Conservation (phyloP, 2,797 vertebrate species). For the Lacerta bilineata region DNA sequence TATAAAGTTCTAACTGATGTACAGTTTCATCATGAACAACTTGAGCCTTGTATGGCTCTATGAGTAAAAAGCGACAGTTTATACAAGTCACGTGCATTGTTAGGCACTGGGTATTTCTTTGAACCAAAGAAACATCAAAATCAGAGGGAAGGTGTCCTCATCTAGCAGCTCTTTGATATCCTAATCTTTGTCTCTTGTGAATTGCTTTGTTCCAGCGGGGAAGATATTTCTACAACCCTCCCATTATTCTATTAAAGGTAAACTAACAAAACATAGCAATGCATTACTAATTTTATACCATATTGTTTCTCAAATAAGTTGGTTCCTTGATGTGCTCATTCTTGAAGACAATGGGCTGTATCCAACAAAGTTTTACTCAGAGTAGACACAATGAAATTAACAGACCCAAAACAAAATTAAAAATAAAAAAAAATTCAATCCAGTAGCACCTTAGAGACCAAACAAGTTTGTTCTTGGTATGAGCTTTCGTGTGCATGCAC, state of each 20-base stretch:
- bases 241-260: background rate
- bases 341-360: background rate
- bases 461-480: too few species aligned
- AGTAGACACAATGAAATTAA: too few species aligned
- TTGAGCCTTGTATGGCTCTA: background rate
- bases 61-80: background rate
- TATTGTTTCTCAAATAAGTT: background rate
- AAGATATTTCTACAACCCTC: background rate
- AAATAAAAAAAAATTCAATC: too few species aligned
- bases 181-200: background rate
- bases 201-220: background rate
- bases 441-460: too few species aligned
- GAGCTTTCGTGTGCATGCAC: too few species aligned
- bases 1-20: background rate
- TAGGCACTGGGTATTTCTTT: background rate
- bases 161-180: background rate
- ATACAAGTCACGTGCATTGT: background rate
- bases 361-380: too few species aligned
- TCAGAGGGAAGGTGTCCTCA: background rate
- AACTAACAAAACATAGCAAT: background rate
- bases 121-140: background rate
- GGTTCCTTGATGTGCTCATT: background rate
- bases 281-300: background rate
- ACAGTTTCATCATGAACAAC: background rate
- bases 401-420: too few species aligned